Evolutionary conservation across 2,888 invertebrate species (phyloP).

Genomic region (Yponomeuta evonymella): DNA sequence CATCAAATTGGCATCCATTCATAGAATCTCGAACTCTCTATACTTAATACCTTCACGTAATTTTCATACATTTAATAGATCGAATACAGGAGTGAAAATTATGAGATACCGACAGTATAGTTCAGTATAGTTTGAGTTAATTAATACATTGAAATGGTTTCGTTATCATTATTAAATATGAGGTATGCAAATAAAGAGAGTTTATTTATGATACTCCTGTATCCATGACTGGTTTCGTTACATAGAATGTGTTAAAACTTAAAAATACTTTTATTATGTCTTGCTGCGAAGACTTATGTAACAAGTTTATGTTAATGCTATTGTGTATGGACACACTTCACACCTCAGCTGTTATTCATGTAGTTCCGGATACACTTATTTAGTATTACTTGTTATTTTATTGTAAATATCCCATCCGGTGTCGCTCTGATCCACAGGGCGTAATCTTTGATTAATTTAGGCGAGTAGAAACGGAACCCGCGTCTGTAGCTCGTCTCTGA

Average conservation of each 20-base stretch:
- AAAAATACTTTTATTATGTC: neutral
- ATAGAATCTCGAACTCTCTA: neutral
- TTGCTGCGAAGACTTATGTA: too few relatives aligned
- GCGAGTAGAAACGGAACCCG: too few relatives aligned
- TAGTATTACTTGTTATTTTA: too few relatives aligned
- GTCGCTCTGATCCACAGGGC: too few relatives aligned
- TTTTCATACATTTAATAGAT: neutral
- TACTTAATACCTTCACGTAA: neutral
- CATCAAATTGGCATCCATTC: conserved; percentile 23
- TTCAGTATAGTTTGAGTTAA: neutral
- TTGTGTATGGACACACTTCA: too few relatives aligned
- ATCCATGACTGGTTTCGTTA: neutral
- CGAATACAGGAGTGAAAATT: neutral
- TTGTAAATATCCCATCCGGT: too few relatives aligned
- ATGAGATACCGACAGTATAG: neutral
- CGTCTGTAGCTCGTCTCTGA: too few relatives aligned
- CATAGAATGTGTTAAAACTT: neutral
- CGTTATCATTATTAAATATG: neutral
- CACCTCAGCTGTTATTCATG: too few relatives aligned
- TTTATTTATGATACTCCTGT: neutral
- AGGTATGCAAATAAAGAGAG: neutral
- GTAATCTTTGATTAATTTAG: too few relatives aligned
- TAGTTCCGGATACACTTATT: too few relatives aligned
- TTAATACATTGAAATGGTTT: neutral
- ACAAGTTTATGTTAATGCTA: too few relatives aligned